phyloP scores from a whole-genome alignment of 2,113 vertebrate genomes.

The Polypterus senegalus region DNA sequence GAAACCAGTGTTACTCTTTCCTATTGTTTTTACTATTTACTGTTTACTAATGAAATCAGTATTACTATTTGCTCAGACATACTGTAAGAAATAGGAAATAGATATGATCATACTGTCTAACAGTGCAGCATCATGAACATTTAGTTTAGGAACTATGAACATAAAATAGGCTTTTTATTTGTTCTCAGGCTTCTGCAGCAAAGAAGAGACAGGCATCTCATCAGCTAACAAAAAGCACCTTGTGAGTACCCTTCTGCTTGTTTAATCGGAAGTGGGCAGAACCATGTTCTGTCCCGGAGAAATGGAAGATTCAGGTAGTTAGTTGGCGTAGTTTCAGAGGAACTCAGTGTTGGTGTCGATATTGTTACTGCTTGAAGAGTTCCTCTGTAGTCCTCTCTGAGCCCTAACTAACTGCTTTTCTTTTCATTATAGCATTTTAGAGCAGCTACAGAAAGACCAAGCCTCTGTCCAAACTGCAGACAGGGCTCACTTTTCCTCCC shows the following conservation, averaged over 20 bases:
- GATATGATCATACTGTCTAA: too few relatives aligned
- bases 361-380: not conserved
- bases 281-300: too few relatives aligned
- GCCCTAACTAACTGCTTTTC: not conserved
- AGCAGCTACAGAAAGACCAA: slow-evolving; percentile 77
- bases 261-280: not conserved
- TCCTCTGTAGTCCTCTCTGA: not conserved
- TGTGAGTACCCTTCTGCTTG: slow-evolving; percentile 56
- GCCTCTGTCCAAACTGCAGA: slow-evolving; percentile 58
- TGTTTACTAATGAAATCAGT: too few relatives aligned
- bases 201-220: slow-evolving; percentile 71
- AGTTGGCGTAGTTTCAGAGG: too few relatives aligned
- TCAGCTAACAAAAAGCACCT: slow-evolving; percentile 81
- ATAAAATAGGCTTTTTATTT: slow-evolving; percentile 15
- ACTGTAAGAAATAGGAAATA: too few relatives aligned
- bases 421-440: slow-evolving; percentile 60
- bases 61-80: too few relatives aligned
- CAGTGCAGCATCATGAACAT: too few relatives aligned
- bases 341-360: not conserved
- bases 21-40: too few relatives aligned
- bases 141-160: too few relatives aligned
- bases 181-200: slow-evolving; percentile 43
- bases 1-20: too few relatives aligned
- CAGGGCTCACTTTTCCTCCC: slow-evolving; percentile 60
- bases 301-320: too few relatives aligned